phyloP scores from a whole-genome alignment of 2,888 invertebrate genomes.

The Toxonevra muliebris region DNA sequence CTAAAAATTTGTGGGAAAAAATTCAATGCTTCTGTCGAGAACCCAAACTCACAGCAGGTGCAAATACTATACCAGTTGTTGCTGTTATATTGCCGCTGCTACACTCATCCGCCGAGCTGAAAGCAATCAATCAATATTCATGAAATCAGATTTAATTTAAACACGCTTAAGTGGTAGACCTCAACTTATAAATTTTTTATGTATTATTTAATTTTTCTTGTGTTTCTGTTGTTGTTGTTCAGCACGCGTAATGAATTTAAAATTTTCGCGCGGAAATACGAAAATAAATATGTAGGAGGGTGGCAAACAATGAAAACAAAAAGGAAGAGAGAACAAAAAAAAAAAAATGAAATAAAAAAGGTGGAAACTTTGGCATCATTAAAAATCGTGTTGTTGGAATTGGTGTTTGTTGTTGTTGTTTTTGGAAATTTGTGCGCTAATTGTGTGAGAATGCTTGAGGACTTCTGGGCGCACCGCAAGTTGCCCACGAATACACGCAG shows the following conservation, averaged over 20 bases:
- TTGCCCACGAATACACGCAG: too few relatives aligned
- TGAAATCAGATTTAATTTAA: slow-evolving; percentile 43
- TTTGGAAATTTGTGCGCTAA: slow-evolving; percentile 42
- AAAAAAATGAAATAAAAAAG: too few relatives aligned
- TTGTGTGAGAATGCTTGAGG: slow-evolving; percentile 48
- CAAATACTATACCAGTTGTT: too few relatives aligned
- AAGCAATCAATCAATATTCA: slow-evolving; percentile 44
- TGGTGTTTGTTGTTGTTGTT: not conserved
- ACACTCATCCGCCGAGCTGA: slow-evolving; percentile 25
- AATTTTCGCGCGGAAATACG: too few relatives aligned
- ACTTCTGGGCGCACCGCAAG: slow-evolving; percentile 36
- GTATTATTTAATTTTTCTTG: not conserved
- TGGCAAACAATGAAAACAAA: too few relatives aligned
- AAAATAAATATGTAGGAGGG: too few relatives aligned
- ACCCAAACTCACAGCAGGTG: too few relatives aligned
- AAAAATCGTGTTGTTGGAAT: slow-evolving; percentile 38
- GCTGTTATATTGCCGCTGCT: too few relatives aligned
- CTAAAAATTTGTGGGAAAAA: too few relatives aligned
- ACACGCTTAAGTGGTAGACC: slow-evolving; percentile 22
- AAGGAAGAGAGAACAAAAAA: too few relatives aligned
- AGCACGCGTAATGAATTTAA: too few relatives aligned
- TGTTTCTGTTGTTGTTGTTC: not conserved
- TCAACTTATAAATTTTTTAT: not conserved
- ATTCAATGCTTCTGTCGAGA: too few relatives aligned
- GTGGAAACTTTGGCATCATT: slow-evolving; percentile 39